Evolutionary conservation across 2,797 vertebrate species (phyloP).

Genomic region (Manis javanica): DNA sequence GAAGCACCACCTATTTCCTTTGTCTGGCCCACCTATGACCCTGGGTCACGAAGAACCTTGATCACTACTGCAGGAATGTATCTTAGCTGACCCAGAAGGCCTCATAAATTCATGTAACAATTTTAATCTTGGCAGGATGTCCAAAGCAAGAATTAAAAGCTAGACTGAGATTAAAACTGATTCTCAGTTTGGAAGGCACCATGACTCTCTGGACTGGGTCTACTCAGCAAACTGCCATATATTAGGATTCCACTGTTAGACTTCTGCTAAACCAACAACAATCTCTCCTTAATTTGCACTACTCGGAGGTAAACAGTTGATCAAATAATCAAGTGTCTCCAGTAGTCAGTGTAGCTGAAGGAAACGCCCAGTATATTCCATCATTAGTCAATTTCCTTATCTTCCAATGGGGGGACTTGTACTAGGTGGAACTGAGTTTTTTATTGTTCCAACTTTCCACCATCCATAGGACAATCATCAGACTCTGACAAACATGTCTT

Average conservation of each 20-base stretch:
- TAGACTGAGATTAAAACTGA: not conserved
- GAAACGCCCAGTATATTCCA: not conserved
- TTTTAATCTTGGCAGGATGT: not conserved
- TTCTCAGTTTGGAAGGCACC: not conserved
- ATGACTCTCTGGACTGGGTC: not conserved
- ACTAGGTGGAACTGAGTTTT: rapidly evolving
- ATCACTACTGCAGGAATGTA: not conserved
- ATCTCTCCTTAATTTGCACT: not conserved
- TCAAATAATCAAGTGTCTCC: not conserved
- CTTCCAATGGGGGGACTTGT: not conserved
- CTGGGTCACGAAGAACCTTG: not conserved
- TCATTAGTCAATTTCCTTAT: not conserved
- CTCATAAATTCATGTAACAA: not conserved
- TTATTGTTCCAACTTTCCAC: not conserved
- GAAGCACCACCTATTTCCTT: not conserved
- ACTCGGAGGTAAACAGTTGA: not conserved
- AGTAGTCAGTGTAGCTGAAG: not conserved
- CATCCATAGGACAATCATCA: not conserved
- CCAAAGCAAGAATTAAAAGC: not conserved
- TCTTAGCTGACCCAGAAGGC: not conserved
- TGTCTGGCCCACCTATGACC: not conserved
- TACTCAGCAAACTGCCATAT: not conserved
- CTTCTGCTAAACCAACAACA: not conserved
- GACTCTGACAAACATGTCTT: not conserved
- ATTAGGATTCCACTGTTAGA: not conserved